Percentiles rank a stretch among this genome's conserved stretches.
These are phyloP conservation scores for Gonatopus flavifemur DNA, from an alignment of 1,140 invertebrate genomes.

Conservation along the genomic window DNA sequence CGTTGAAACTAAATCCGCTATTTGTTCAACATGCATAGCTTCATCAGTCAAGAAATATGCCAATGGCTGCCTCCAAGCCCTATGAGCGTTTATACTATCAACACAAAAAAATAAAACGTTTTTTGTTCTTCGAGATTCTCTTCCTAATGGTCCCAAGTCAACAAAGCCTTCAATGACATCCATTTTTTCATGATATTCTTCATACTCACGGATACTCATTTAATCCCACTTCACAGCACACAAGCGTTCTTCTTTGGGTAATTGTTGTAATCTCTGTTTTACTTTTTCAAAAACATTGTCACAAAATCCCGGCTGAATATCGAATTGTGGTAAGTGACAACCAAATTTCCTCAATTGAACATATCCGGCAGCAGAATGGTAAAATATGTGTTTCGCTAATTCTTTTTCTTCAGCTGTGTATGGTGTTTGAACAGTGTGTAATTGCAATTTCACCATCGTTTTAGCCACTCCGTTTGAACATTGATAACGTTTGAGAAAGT, in stretches of 20 bases:
- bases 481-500: too few relatives aligned
- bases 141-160: slow-evolving; percentile 16
- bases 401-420: neutral
- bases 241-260: slow-evolving; percentile 10
- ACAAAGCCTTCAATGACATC: slow-evolving; percentile 24
- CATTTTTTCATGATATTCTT: slow-evolving; percentile 23
- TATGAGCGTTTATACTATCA: slow-evolving; percentile 22
- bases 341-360: slow-evolving; percentile 21
- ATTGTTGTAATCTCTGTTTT: neutral
- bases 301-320: slow-evolving; percentile 24
- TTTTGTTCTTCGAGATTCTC: slow-evolving; percentile 9
- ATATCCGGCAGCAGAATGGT: slow-evolving; percentile 21
- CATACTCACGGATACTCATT: slow-evolving; percentile 16
- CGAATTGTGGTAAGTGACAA: slow-evolving; percentile 12
- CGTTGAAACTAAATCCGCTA: neutral
- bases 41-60: slow-evolving; percentile 16
- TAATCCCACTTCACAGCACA: slow-evolving; percentile 24
- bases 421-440: neutral
- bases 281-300: slow-evolving; percentile 18
- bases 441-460: neutral
- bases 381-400: slow-evolving; percentile 20
- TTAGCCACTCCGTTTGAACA: neutral
- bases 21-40: slow-evolving; percentile 5
- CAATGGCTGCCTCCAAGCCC: slow-evolving; percentile 20
- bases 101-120: slow-evolving; percentile 17